phyloP scores from a whole-genome alignment of 2,113 vertebrate genomes.

The Butorides virescens region DNA sequence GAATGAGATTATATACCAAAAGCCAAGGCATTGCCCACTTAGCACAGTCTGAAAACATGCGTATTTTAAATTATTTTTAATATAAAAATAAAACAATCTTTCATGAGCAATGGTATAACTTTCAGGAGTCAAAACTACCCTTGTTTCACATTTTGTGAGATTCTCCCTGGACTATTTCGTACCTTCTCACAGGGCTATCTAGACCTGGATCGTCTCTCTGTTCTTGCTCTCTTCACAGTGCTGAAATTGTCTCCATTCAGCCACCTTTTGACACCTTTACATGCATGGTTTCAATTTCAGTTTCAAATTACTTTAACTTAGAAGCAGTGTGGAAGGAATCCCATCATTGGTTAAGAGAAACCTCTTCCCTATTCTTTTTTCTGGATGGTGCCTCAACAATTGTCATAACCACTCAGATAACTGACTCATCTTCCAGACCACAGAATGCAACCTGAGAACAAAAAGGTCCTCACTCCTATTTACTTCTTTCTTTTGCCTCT shows the following conservation, averaged over 20 bases:
- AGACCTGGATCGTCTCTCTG: not conserved
- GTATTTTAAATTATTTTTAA: not conserved
- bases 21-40: not conserved
- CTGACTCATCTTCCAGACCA: not conserved
- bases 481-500: not conserved
- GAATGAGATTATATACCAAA: not conserved
- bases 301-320: not conserved
- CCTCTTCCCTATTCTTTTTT: not conserved
- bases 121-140: not conserved
- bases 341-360: not conserved
- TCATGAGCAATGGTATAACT: not conserved
- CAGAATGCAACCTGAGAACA: not conserved
- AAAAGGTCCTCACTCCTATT: not conserved
- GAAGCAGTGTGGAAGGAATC: not conserved
- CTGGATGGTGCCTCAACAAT: not conserved
- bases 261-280: not conserved
- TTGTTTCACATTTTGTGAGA: not conserved
- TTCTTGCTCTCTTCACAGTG: not conserved
- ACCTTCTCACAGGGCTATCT: not conserved
- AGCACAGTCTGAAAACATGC: not conserved
- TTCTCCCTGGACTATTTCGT: not conserved
- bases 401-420: not conserved
- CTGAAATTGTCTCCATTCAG: not conserved
- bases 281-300: not conserved
- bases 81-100: constrained; percentile 45